Conservation (phyloP, 2,888 invertebrate genomes). For the Cantharis rustica region DNA sequence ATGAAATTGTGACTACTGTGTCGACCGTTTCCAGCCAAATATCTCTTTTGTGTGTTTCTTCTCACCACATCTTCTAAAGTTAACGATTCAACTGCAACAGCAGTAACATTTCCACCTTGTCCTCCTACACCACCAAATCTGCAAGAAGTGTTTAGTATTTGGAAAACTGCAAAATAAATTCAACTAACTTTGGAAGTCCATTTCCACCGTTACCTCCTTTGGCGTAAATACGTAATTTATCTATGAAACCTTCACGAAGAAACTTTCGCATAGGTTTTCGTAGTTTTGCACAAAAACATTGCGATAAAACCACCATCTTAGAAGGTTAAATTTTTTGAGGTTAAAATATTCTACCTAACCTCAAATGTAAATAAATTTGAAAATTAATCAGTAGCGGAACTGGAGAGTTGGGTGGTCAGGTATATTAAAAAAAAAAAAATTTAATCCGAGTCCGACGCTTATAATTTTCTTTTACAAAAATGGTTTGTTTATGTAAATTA, state of each 20-base stretch:
- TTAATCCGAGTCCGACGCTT: no score
- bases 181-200: conserved; percentile 64
- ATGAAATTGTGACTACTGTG: conserved; percentile 77
- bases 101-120: conserved; percentile 84
- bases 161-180: neutral
- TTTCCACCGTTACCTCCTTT: conserved; percentile 84
- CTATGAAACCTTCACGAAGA: conserved; percentile 67
- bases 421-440: no score
- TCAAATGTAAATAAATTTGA: neutral
- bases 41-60: conserved; percentile 62
- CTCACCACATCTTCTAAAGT: conserved; percentile 61
- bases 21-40: conserved; percentile 72
- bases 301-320: conserved; percentile 60
- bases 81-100: conserved; percentile 67
- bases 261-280: conserved; percentile 61
- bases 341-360: neutral
- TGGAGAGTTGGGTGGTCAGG: no score
- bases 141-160: conserved; percentile 51
- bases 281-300: conserved; percentile 58
- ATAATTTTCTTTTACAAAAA: no score
- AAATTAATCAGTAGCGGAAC: no score
- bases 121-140: conserved; percentile 91
- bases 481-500: no score
- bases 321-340: neutral
- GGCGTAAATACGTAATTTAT: conserved; percentile 78